phyloP scores from a whole-genome alignment of 2,113 vertebrate species.

The Nothocercus julius region DNA sequence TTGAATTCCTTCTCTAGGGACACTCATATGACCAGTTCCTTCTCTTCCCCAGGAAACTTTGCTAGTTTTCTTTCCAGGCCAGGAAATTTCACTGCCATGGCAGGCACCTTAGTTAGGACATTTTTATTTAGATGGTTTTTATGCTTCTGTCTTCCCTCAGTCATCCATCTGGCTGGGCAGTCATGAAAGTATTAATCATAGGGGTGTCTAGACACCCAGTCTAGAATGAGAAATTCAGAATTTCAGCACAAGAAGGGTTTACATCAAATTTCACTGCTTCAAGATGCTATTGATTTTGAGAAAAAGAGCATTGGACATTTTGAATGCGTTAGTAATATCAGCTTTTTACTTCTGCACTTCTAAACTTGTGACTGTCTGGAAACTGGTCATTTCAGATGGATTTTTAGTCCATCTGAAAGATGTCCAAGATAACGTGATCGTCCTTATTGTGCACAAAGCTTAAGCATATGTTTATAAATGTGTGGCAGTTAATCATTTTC shows the following conservation, averaged over 20 bases:
- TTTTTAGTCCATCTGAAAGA: too few relatives aligned
- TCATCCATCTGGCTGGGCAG: conserved; percentile 4
- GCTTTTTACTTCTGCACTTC: not conserved
- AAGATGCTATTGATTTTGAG: not conserved
- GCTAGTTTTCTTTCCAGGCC: not conserved
- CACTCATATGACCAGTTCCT: not conserved
- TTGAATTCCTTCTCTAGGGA: not conserved
- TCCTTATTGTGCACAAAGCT: not conserved
- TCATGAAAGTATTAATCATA: not conserved
- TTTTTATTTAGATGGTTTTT: conserved; percentile 4
- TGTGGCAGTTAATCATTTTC: not conserved
- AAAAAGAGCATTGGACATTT: not conserved
- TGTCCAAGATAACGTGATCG: not conserved
- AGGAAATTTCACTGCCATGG: not conserved
- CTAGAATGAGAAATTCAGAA: not conserved
- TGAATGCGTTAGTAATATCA: not conserved
- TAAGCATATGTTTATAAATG: not conserved
- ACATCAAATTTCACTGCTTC: not conserved
- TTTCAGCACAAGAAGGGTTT: not conserved
- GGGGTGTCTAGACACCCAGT: not conserved
- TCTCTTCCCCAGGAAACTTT: not conserved
- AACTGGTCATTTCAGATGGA: not conserved
- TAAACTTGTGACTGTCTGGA: not conserved
- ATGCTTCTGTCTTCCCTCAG: not conserved
- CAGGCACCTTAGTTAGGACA: not conserved